Conservation (phyloP, 2,888 invertebrate genomes). For the Erebia ligea region DNA sequence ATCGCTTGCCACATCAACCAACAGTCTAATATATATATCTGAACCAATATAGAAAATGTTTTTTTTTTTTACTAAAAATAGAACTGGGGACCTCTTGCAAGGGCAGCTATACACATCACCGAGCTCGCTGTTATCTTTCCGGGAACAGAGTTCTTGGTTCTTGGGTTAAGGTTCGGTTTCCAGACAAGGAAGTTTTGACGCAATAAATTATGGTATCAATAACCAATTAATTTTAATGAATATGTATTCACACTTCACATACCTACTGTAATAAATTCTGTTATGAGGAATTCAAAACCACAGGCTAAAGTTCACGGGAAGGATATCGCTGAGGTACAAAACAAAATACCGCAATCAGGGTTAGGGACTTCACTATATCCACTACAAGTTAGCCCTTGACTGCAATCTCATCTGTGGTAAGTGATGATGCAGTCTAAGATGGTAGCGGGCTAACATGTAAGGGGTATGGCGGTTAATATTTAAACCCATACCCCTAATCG, state of each 20-base stretch:
- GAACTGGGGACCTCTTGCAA: not conserved
- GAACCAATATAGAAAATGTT: too few relatives aligned
- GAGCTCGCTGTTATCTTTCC: not conserved
- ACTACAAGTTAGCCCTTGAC: not conserved
- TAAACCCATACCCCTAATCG: too few relatives aligned
- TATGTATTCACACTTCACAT: conserved; percentile 8
- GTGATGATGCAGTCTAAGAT: too few relatives aligned
- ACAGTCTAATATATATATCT: too few relatives aligned
- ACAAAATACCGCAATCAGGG: not conserved
- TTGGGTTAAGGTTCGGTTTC: conserved; percentile 10
- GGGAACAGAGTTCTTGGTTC: conserved; percentile 4
- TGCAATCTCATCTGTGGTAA: too few relatives aligned
- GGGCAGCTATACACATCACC: not conserved
- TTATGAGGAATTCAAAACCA: conserved; percentile 18
- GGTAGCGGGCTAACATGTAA: too few relatives aligned
- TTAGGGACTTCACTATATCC: conserved; percentile 4
- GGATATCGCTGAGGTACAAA: not conserved
- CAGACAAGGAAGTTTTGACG: conserved; percentile 6
- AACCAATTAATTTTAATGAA: conserved; percentile 11
- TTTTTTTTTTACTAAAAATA: not conserved
- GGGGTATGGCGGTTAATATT: too few relatives aligned
- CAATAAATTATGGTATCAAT: conserved; percentile 3
- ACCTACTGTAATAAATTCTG: not conserved
- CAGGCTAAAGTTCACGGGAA: conserved; percentile 8
- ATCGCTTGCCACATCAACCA: too few relatives aligned